Evolutionary conservation across 2,797 vertebrate species (phyloP).

Genomic region (Halcyon leucocephala): DNA sequence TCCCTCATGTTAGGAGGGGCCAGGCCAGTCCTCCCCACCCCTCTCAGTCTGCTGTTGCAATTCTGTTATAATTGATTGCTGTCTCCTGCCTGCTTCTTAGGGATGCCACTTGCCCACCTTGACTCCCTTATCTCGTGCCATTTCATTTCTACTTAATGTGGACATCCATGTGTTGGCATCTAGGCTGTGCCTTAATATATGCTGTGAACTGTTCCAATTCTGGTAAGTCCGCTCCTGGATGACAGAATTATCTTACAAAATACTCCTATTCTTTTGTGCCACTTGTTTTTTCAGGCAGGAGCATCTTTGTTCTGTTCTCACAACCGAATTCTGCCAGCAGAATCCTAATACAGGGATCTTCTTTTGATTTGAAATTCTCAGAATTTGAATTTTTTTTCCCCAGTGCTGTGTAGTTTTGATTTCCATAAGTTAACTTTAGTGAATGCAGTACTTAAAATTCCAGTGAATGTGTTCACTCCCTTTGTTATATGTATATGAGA

Average conservation of each 20-base stretch:
- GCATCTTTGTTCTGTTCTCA: neutral
- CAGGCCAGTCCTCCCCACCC: neutral
- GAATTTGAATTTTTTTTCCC: neutral
- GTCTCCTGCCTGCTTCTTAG: neutral
- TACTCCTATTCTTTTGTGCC: neutral
- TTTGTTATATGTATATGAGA: neutral
- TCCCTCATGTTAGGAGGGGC: neutral
- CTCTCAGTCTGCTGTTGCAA: neutral
- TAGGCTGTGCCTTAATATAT: neutral
- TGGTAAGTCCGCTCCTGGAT: neutral
- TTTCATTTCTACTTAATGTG: neutral
- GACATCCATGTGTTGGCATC: neutral
- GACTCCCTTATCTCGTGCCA: neutral
- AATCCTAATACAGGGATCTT: neutral
- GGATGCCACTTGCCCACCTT: neutral
- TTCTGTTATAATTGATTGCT: neutral
- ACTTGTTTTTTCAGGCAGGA: neutral
- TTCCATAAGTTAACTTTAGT: neutral
- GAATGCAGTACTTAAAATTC: conserved; percentile 23
- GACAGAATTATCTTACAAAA: neutral
- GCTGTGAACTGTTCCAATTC: neutral
- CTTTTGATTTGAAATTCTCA: conserved; percentile 5
- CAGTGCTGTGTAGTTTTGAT: neutral
- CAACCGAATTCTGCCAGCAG: neutral
- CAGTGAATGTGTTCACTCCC: neutral